Conservation (phyloP, 2,797 vertebrate genomes). For the Dermochelys coriacea region DNA sequence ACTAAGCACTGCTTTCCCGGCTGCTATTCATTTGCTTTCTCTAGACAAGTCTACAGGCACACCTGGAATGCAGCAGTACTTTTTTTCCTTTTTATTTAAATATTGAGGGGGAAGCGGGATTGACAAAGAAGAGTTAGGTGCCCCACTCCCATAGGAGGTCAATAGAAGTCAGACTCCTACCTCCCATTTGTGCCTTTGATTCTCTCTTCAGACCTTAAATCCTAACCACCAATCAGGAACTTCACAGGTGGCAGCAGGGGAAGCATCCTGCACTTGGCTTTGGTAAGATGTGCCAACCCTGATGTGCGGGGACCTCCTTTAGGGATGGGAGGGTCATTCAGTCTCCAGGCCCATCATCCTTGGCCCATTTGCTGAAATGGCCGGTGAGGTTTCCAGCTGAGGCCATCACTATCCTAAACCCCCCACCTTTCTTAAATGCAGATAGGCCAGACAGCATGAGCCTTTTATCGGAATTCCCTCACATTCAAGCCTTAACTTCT, state of each 20-base stretch:
- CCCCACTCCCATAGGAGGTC: background rate
- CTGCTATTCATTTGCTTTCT: background rate
- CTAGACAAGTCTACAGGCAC: background rate
- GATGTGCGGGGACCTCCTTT: background rate
- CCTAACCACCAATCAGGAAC: background rate
- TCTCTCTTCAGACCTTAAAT: background rate
- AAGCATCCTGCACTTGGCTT: slow-evolving; percentile 16
- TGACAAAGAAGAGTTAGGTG: background rate
- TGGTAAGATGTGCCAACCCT: background rate
- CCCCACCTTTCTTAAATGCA: background rate
- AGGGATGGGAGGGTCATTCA: background rate
- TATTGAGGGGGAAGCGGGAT: background rate
- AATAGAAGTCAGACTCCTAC: background rate
- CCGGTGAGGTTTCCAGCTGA: background rate
- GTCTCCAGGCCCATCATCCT: background rate
- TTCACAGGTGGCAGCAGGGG: slow-evolving; percentile 18
- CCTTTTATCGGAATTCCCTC: background rate
- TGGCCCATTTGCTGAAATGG: background rate
- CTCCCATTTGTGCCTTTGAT: background rate
- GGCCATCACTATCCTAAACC: background rate
- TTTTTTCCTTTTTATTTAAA: background rate
- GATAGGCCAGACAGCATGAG: background rate
- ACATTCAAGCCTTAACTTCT: background rate
- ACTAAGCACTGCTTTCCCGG: background rate
- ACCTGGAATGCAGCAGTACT: background rate